A percentile compares a stretch with the other conserved stretches of the same genome.
phyloP scores from a whole-genome alignment of 2,797 vertebrate genomes.

The Pipistrellus pipistrellus region DNA sequence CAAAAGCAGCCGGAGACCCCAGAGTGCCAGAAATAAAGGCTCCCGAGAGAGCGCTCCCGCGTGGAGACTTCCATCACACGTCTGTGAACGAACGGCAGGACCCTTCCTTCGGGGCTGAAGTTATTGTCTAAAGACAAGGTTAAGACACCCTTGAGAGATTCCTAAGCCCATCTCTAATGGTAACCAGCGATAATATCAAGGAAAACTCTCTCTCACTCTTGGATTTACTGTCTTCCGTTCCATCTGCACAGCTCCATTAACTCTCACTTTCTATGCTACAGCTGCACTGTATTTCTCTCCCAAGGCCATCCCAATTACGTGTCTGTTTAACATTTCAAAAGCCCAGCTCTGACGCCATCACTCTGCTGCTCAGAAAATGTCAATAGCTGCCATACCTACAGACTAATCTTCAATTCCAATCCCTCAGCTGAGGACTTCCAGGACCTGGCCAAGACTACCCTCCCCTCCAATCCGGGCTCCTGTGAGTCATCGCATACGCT shows the following conservation, averaged over 20 bases:
- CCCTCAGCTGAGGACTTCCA: background rate
- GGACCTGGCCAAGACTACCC: background rate
- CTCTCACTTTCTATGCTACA: background rate
- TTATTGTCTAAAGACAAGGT: background rate
- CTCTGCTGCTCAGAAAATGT: background rate
- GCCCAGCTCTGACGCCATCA: background rate
- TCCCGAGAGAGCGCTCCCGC: background rate
- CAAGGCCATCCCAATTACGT: background rate
- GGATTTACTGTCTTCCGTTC: background rate
- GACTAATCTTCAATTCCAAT: background rate
- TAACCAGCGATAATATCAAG: background rate
- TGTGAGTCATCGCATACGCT: background rate
- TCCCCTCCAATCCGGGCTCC: background rate
- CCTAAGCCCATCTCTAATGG: background rate
- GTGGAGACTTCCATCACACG: background rate
- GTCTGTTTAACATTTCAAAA: background rate
- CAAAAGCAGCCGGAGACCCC: slow-evolving; percentile 34
- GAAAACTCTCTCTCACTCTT: slow-evolving; percentile 33
- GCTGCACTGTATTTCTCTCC: background rate
- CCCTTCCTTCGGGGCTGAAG: background rate
- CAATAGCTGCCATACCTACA: background rate
- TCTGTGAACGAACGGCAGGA: background rate
- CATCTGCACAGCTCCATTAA: background rate
- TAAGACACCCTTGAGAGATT: background rate
- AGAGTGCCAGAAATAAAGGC: slow-evolving; percentile 18